phyloP scores from a whole-genome alignment of 1,140 invertebrate genomes.

The Eupeodes corollae region DNA sequence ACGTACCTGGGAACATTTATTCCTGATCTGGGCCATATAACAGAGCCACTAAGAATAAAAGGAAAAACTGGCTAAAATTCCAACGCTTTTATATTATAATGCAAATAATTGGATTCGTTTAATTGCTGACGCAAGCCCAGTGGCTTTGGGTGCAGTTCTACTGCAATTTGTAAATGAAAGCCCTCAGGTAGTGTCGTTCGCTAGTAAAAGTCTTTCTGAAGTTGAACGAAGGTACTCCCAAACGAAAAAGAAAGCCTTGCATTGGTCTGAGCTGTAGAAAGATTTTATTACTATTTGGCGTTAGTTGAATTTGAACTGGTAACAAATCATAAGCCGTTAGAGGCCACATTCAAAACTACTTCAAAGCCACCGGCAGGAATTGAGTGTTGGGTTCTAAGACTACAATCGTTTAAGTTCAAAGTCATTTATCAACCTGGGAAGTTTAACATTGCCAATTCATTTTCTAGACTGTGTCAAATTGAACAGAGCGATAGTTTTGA shows the following conservation, averaged over 20 bases:
- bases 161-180: constrained; percentile 9
- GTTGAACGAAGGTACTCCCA: constrained; percentile 30
- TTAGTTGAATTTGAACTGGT: constrained; percentile 19
- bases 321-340: constrained; percentile 29
- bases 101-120: constrained; percentile 11
- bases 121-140: constrained; percentile 8
- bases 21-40: constrained; percentile 11
- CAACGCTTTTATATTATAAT: constrained; percentile 9
- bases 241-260: constrained; percentile 31
- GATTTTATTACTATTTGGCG: constrained; percentile 17
- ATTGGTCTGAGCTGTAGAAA: constrained; percentile 24
- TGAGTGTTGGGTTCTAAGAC: constrained; percentile 21
- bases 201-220: constrained; percentile 20
- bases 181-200: constrained; percentile 19
- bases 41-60: constrained; percentile 8
- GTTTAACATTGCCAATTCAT: constrained; percentile 31
- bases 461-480: constrained; percentile 19
- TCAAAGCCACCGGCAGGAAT: constrained; percentile 26
- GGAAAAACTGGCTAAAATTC: constrained; percentile 7
- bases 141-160: neutral
- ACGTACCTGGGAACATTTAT: constrained; percentile 29
- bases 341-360: constrained; percentile 14
- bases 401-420: constrained; percentile 14
- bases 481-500: neutral
- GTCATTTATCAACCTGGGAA: constrained; percentile 30